Conservation (phyloP, 2,888 invertebrate genomes). For the Leucophenga maculata region DNA sequence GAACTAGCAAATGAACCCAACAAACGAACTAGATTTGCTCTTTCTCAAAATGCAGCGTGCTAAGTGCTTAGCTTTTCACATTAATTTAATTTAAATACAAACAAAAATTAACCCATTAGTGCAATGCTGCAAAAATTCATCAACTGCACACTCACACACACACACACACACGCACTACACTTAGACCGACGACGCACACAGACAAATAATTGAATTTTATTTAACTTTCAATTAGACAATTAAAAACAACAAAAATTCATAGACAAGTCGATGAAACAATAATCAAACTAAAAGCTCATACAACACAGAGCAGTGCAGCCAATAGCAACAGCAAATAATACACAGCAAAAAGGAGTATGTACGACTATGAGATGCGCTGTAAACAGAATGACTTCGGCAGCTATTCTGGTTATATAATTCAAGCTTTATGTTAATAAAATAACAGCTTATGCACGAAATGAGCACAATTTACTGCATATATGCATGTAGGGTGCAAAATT, state of each 20-base stretch:
- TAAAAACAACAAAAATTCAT: constrained; percentile 33
- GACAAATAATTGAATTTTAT: constrained; percentile 44
- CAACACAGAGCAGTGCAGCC: constrained; percentile 1
- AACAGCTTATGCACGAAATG: too few species aligned
- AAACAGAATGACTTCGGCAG: too few species aligned
- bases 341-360: neutral
- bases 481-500: too few species aligned
- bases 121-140: neutral
- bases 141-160: neutral
- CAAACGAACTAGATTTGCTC: too few species aligned
- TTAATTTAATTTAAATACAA: neutral
- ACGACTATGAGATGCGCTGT: neutral
- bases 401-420: too few species aligned
- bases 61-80: too few species aligned
- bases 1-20: too few species aligned
- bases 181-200: too few species aligned
- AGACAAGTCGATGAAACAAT: constrained; percentile 37
- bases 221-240: constrained; percentile 65
- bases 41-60: too few species aligned
- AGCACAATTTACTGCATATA: too few species aligned
- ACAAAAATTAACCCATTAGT: neutral
- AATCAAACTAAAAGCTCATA: constrained; percentile 37
- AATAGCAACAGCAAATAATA: neutral
- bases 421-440: too few species aligned
- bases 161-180: neutral